Percentiles rank a stretch among this genome's conserved stretches.
Conservation (phyloP, 2,888 invertebrate genomes). For the Camponotus fellah region DNA sequence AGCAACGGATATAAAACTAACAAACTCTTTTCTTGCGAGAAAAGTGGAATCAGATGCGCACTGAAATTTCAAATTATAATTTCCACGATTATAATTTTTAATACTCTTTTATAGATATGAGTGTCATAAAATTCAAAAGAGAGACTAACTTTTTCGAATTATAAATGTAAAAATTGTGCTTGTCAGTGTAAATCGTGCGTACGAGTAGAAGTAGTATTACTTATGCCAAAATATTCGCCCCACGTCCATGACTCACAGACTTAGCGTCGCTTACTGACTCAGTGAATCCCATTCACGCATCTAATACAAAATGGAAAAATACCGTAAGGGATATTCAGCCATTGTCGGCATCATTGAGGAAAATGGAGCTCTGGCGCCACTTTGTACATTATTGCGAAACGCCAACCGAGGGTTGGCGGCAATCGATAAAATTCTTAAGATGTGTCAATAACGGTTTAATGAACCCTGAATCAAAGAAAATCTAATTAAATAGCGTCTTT, state of each 20-base stretch:
- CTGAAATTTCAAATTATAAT: background rate
- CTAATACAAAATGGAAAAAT: slow-evolving; percentile 49
- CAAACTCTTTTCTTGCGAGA: background rate
- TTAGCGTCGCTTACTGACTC: background rate
- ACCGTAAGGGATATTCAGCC: slow-evolving; percentile 52
- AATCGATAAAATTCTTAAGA: slow-evolving; percentile 68
- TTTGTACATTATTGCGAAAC: slow-evolving; percentile 47
- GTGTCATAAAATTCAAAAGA: background rate
- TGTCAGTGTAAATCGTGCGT: background rate
- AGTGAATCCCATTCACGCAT: slow-evolving; percentile 11
- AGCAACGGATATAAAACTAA: background rate
- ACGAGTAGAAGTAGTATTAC: background rate
- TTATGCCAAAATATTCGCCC: background rate
- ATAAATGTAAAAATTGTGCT: background rate
- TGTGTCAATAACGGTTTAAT: slow-evolving; percentile 56
- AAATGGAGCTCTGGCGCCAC: slow-evolving; percentile 44
- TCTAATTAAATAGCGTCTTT: background rate
- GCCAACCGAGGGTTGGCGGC: slow-evolving; percentile 33
- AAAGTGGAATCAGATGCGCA: background rate
- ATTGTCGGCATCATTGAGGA: slow-evolving; percentile 48
- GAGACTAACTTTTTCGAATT: background rate
- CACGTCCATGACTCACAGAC: slow-evolving; percentile 11
- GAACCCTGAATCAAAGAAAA: slow-evolving; percentile 17
- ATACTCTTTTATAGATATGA: background rate
- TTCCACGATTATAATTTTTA: background rate